Conservation (phyloP, 2,888 invertebrate species). For the Lasius fuliginosus region DNA sequence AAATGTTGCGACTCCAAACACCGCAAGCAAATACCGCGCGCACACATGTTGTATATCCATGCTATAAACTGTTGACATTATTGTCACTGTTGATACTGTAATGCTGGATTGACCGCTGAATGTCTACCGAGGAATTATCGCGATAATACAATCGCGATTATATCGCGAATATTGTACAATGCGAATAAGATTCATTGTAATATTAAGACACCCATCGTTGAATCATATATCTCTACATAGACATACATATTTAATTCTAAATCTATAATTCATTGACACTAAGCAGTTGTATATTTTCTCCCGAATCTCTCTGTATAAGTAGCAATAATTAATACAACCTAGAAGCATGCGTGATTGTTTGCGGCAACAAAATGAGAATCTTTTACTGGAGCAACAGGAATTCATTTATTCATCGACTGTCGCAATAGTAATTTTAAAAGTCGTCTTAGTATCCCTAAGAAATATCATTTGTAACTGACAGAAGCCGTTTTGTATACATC, state of each 20-base stretch:
- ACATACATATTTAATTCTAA: background rate
- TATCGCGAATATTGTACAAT: background rate
- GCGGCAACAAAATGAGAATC: background rate
- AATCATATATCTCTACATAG: background rate
- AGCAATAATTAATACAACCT: background rate
- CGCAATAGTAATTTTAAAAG: background rate
- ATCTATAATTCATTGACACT: background rate
- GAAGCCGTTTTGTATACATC: background rate
- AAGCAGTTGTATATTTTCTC: background rate
- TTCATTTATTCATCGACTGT: constrained; percentile 12
- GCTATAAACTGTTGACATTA: constrained; percentile 33
- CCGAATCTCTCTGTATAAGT: background rate
- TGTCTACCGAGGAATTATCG: constrained; percentile 10
- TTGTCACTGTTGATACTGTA: constrained; percentile 25
- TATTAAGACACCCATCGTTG: background rate
- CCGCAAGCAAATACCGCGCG: background rate
- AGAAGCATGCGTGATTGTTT: background rate
- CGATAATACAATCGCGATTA: background rate
- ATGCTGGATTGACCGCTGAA: background rate
- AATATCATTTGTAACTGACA: background rate
- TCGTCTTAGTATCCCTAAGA: background rate
- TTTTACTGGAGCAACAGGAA: background rate
- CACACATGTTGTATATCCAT: background rate
- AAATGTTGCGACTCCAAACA: background rate
- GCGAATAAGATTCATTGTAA: background rate